Percentiles rank a stretch among this genome's conserved stretches.
These are phyloP conservation scores for Umimayanthus kanabou DNA, from an alignment of 92 coral and sea anemone species.

Conservation along the genomic window DNA sequence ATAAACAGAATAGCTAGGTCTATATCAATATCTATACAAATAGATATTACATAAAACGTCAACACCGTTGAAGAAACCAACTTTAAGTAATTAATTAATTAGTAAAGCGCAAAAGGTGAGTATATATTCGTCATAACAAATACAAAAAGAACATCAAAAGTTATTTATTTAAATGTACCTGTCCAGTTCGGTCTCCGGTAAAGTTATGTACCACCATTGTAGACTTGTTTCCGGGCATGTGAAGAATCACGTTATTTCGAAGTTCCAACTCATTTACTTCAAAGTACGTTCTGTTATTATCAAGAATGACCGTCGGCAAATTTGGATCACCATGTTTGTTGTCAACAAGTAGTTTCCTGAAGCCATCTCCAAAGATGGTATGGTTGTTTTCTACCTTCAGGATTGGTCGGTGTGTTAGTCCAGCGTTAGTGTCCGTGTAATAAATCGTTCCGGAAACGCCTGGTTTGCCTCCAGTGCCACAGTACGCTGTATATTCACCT, in stretches of 20 bases:
- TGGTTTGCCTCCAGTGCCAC: conserved; percentile 57
- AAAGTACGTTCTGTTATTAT: conserved; percentile 59
- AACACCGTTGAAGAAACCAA: too few species aligned
- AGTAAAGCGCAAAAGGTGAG: neutral
- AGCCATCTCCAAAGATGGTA: conserved; percentile 66
- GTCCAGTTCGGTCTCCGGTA: conserved; percentile 70
- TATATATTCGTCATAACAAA: neutral
- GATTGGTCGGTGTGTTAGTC: conserved; percentile 66
- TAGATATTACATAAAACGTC: too few species aligned
- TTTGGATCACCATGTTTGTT: conserved; percentile 61
- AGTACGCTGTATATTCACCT: conserved; percentile 61
- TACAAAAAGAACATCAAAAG: neutral
- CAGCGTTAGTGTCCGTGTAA: conserved; percentile 70
- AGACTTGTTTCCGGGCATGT: conserved; percentile 61
- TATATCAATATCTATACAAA: too few species aligned
- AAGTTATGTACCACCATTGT: conserved; percentile 65
- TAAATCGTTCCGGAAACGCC: conserved; percentile 70
- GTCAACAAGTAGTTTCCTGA: conserved; percentile 58
- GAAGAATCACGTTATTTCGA: conserved; percentile 56
- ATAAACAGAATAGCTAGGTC: too few species aligned
- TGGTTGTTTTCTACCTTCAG: conserved; percentile 47
- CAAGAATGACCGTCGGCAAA: conserved; percentile 57
- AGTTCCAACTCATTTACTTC: conserved; percentile 63
- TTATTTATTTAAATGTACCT: neutral
- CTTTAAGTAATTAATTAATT: too few species aligned